A percentile compares a stretch with the other conserved stretches of the same genome.
Conservation (phyloP, 2,888 invertebrate genomes). For the Dexiosoma caninum region DNA sequence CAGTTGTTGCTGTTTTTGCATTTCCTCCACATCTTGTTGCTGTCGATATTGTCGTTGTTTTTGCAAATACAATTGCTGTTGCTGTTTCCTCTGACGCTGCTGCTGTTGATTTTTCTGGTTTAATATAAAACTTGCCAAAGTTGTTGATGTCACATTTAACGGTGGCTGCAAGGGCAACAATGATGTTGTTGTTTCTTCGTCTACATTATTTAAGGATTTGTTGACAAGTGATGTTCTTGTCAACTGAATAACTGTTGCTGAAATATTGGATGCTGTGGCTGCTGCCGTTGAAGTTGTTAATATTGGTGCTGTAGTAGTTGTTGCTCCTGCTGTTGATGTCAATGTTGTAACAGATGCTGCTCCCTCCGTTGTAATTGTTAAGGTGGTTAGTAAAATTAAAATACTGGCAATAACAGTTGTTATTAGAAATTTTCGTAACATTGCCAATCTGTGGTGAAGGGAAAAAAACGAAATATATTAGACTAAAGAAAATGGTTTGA, state of each 20-base stretch:
- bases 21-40: constrained; percentile 32
- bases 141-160: constrained; percentile 70
- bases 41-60: constrained; percentile 48
- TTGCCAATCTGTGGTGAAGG: constrained; percentile 67
- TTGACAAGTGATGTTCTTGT: constrained; percentile 46
- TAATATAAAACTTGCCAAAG: constrained; percentile 65
- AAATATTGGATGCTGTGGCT: constrained; percentile 12
- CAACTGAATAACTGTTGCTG: constrained; percentile 59
- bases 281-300: constrained; percentile 49
- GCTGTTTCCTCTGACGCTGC: constrained; percentile 40
- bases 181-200: constrained; percentile 64
- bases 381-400: constrained; percentile 68
- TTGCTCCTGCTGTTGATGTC: constrained; percentile 45
- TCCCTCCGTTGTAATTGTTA: constrained; percentile 53
- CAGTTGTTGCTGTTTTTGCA: constrained; percentile 37
- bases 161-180: constrained; percentile 69
- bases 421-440: constrained; percentile 70
- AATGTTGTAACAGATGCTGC: constrained; percentile 49
- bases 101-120: constrained; percentile 56
- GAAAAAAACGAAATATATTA: constrained; percentile 25
- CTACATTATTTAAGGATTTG: constrained; percentile 54
- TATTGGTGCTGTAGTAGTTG: constrained; percentile 24
- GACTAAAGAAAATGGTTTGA: background rate
- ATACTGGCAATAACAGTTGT: constrained; percentile 69
- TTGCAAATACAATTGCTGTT: constrained; percentile 28